These are phyloP conservation scores for Sturmia bella DNA, from an alignment of 2,888 invertebrate genomes.

Conservation along the genomic window DNA sequence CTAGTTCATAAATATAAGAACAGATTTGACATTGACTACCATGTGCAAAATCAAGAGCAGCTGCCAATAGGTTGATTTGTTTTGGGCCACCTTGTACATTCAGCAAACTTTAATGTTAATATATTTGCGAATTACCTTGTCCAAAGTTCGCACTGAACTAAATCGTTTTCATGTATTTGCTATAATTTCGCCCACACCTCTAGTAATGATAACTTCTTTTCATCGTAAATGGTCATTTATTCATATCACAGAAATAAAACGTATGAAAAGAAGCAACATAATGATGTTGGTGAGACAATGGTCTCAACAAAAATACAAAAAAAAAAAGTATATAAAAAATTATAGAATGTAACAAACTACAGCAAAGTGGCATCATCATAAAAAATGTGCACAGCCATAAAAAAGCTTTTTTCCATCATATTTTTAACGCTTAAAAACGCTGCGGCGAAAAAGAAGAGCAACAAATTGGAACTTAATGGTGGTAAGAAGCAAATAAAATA, in stretches of 20 bases:
- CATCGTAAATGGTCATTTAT: conserved; percentile 60
- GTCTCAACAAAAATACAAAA: conserved; percentile 17
- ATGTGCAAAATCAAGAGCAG: too few relatives aligned
- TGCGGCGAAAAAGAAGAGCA: neutral
- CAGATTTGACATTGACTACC: too few relatives aligned
- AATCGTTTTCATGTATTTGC: neutral
- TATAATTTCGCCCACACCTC: conserved; percentile 13
- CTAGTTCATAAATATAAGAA: too few relatives aligned
- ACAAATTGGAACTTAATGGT: conserved; percentile 65
- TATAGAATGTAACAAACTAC: conserved; percentile 57
- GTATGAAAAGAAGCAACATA: conserved; percentile 34
- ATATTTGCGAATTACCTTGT: neutral
- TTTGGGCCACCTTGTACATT: too few relatives aligned
- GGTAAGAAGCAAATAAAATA: conserved; percentile 37
- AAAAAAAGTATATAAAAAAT: conserved; percentile 27
- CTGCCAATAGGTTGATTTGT: too few relatives aligned
- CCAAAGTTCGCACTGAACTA: neutral
- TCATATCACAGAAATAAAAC: conserved; percentile 54
- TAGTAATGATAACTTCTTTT: conserved; percentile 40
- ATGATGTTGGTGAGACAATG: conserved; percentile 48
- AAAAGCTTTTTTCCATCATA: conserved; percentile 81
- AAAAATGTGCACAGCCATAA: conserved; percentile 74
- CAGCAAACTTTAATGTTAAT: conserved; percentile 9
- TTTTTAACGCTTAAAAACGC: conserved; percentile 71
- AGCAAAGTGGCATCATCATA: conserved; percentile 69